phyloP scores from a whole-genome alignment of 2,113 vertebrate genomes.

The Equus quagga region DNA sequence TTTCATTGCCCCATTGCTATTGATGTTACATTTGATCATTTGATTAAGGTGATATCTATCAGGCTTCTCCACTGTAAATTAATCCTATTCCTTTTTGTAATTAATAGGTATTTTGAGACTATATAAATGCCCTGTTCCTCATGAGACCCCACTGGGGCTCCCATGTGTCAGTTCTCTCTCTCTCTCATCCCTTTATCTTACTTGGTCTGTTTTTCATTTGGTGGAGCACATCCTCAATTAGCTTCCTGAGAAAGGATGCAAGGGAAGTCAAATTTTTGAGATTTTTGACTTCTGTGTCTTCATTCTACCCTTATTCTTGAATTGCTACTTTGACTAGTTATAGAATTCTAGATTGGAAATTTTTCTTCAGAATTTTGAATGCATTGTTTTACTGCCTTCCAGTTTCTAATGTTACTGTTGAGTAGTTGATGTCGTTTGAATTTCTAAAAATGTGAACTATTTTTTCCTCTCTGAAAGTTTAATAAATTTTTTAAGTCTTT shows the following conservation, averaged over 20 bases:
- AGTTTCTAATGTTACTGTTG: not conserved
- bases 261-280: not conserved
- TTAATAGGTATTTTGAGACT: too few relatives aligned
- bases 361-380: not conserved
- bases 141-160: not conserved
- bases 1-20: fast-evolving
- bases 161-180: not conserved
- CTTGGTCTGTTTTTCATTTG: not conserved
- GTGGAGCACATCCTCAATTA: not conserved
- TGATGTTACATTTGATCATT: not conserved
- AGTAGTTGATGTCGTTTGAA: not conserved
- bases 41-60: not conserved
- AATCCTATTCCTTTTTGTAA: too few relatives aligned
- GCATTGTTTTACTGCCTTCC: not conserved
- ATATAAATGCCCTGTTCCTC: not conserved
- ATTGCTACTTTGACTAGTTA: not conserved
- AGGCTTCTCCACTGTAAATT: not conserved
- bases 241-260: not conserved
- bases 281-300: not conserved
- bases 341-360: not conserved
- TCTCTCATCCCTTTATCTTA: not conserved
- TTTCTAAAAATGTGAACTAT: not conserved
- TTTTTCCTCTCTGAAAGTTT: not conserved
- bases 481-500: not conserved
- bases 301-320: not conserved